These are phyloP conservation scores for Patiria miniata DNA, from an alignment of 35 echinoderm and acorn worm species.

Conservation along the genomic window DNA sequence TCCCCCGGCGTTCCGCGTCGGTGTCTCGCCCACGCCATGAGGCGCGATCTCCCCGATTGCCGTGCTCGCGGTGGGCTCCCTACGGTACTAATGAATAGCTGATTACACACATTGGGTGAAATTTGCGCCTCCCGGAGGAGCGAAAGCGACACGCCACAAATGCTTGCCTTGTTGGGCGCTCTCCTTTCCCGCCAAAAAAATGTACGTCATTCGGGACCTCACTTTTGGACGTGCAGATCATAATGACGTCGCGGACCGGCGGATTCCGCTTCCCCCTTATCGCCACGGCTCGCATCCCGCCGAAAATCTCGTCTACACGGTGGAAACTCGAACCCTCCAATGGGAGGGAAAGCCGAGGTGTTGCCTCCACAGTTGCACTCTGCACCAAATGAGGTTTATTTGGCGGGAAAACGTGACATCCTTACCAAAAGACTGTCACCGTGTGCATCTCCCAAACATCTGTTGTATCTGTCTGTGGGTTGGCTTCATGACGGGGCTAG, in stretches of 20 bases:
- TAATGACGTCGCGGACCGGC: not conserved
- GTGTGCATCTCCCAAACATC: not conserved
- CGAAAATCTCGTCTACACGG: not conserved
- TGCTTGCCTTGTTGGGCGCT: not conserved
- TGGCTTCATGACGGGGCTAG: not conserved
- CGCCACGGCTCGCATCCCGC: not conserved
- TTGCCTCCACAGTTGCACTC: slow-evolving; percentile 13
- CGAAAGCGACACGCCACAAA: slow-evolving; percentile 27
- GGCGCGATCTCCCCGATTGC: slow-evolving; percentile 19
- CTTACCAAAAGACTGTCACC: slow-evolving; percentile 4
- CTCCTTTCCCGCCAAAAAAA: slow-evolving; percentile 9
- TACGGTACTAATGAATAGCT: slow-evolving; percentile 48
- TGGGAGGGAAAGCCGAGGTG: slow-evolving; percentile 8
- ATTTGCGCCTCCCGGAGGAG: slow-evolving; percentile 42
- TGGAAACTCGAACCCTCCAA: not conserved
- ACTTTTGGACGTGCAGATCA: slow-evolving; percentile 2
- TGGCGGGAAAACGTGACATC: slow-evolving; percentile 13
- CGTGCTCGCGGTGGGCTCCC: slow-evolving; percentile 8
- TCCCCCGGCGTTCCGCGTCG: slow-evolving; percentile 22
- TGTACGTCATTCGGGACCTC: slow-evolving; percentile 5
- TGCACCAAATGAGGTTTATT: slow-evolving; percentile 31
- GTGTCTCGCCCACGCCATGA: not conserved
- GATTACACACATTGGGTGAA: slow-evolving; percentile 48
- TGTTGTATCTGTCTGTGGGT: slow-evolving; percentile 20
- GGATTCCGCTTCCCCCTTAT: not conserved